Base-by-base conservation (phyloP, 1,140 invertebrate genomes). In the Lamellibrachia luymesi region DNA sequence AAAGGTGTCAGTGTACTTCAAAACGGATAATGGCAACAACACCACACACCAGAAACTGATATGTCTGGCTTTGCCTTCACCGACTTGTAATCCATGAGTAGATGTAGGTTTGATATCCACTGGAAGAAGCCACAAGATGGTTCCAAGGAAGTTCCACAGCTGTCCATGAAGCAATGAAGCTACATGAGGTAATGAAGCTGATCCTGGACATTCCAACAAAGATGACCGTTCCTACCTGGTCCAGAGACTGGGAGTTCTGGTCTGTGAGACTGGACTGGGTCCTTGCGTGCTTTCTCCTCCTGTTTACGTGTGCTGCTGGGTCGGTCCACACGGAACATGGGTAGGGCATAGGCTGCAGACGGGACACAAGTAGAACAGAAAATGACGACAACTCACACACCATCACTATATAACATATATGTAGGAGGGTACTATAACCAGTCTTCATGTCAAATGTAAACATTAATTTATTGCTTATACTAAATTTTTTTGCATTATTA, bases 161-260 rank as follows among this genome's bases (percentile, higher is more conserved):
- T 22, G 25, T 22, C 51, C 17, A 51, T n/a, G 52, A 49, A 38
- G 8, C 91, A 92, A 93, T 90, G 92, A 51, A 50, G 22, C 10
- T 51, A n/a, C 38, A 92, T 52, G 38, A 92, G 51, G 8, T 56
- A 17, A 56, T 52, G 56, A 50, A 92, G 17, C 25, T 89, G 89
- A 94, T 56, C 51, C 50, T 94, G 94, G n/a, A 93, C 94, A 64
- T 94, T 93, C n/a, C 92, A 93, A 92, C 51, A 91, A 94, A 22
- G 17, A 22, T 17, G 64, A 80, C 64, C 25, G 64, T 10, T 80
- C 90, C 94, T 94, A 96, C 97, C 97, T 93, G 97, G 97, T 27
- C 99, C 99, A 92, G 96, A 96, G n/a, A 99, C 98, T 0, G 99
- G 99, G 91, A 99, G 96, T 96, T 99, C 99, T n/a, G 98, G 99